phyloP scores from a whole-genome alignment of 2,113 vertebrate species.

The Peromyscus maniculatus region DNA sequence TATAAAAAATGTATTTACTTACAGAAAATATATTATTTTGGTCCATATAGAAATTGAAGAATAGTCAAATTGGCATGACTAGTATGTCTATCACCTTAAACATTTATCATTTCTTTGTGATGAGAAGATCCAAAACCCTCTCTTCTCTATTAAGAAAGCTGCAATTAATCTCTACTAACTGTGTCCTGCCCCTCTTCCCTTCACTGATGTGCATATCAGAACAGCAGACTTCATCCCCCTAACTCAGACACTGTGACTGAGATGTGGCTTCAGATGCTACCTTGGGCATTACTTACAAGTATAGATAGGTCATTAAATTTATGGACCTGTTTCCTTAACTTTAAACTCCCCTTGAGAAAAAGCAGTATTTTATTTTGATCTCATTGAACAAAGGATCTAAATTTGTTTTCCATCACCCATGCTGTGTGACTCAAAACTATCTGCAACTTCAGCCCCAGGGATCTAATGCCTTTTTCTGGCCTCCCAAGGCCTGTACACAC shows the following conservation, averaged over 20 bases:
- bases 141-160: not conserved
- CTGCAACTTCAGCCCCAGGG: not conserved
- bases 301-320: not conserved
- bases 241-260: not conserved
- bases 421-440: not conserved
- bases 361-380: not conserved
- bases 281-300: not conserved
- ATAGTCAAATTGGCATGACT: not conserved
- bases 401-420: not conserved
- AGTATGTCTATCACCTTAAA: not conserved
- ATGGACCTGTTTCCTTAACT: not conserved
- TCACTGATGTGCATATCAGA: too few relatives aligned
- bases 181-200: not conserved
- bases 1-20: not conserved
- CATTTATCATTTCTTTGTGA: not conserved
- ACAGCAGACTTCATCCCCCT: not conserved
- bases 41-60: not conserved
- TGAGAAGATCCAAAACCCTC: not conserved
- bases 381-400: not conserved
- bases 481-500: not conserved
- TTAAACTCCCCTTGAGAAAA: slow-evolving; percentile 12
- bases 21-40: not conserved
- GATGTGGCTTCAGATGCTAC: not conserved
- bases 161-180: too few relatives aligned
- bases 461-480: not conserved